phyloP scores from a whole-genome alignment of 2,113 vertebrate genomes.

The Nannospalax galili region DNA sequence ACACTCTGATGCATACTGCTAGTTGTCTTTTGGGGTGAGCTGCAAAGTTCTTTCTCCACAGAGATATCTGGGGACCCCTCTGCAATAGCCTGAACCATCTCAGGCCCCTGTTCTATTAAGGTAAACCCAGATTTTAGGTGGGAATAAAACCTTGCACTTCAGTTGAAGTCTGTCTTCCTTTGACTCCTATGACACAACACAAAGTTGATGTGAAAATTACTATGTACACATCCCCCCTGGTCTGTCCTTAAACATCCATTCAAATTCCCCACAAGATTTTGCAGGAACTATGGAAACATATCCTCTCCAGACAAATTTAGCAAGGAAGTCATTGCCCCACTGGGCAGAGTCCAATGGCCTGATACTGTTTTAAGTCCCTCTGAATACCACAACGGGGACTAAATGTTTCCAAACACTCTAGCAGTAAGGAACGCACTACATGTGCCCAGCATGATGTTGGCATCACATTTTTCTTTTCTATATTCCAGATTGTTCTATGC shows the following conservation, averaged over 20 bases:
- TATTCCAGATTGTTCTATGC: not conserved
- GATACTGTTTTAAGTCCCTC: slow-evolving; percentile 48
- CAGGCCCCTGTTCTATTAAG: not conserved
- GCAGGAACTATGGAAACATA: slow-evolving; percentile 62
- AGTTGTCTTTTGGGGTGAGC: slow-evolving; percentile 51
- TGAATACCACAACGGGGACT: slow-evolving; percentile 51
- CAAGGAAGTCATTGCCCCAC: slow-evolving; percentile 41
- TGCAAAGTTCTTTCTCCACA: not conserved
- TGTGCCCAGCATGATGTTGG: not conserved
- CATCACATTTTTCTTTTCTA: not conserved
- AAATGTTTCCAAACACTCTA: slow-evolving; percentile 55
- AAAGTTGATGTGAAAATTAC: slow-evolving; percentile 21
- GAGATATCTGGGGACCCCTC: not conserved
- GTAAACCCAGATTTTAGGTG: not conserved
- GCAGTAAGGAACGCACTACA: not conserved
- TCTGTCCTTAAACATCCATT: not conserved
- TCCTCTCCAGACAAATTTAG: slow-evolving; percentile 29
- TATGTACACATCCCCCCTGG: slow-evolving; percentile 6
- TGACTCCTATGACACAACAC: not conserved
- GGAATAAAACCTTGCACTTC: not conserved
- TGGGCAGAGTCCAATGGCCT: slow-evolving; percentile 43
- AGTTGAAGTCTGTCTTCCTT: slow-evolving; percentile 14
- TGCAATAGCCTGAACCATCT: not conserved
- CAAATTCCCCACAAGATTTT: slow-evolving; percentile 52
- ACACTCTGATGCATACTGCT: slow-evolving; percentile 29